Base-by-base conservation (phyloP, 2,888 invertebrate species). In the Sesamia inferens region DNA sequence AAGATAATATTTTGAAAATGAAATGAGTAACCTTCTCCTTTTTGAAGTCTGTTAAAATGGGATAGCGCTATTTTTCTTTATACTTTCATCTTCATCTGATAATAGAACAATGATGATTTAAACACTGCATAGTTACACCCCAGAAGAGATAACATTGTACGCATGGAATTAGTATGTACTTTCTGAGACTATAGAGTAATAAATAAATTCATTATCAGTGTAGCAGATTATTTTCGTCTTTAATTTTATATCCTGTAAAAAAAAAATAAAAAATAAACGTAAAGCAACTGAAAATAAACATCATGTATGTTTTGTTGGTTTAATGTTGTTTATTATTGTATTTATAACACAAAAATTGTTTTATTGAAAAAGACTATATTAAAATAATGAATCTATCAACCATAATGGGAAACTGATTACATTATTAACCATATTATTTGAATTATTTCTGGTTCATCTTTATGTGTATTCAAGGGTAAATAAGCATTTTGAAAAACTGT, bases 391-490 rank as follows among this genome's bases (percentile, higher is more conserved):
- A 14, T 39, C 7, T 24, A 19, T 8, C 8, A 44, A 11, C 3
- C 7, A 31, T 8, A 0, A 24, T 61, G n/a, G 55, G 13, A 44
- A 24, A 13, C 5, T 22, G 13, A n/a, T n/a, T 16, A 31, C 8
- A 48, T 22, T 4, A 62, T 44, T 61, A 48, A 16, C 22, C 14
- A 16, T 5, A 39, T n/a, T n/a, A n/a, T 4, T 39, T 22, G 24
- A 57, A 48, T 62, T 57, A 47, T 42, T 77, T 55, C 10, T 42
- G 55, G 7, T 11, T 11, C 19, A 31, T 47, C 68, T 16, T 47
- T 47, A 68, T 68, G 71, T 39, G 48, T 48, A 13, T 48, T 10
- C 16, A 22, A 39, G 48, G 39, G 71, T 69, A 48, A 69, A 39
- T 24, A 63, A 24, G 2, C 4, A 19, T 63, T 63, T 48, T 22